Base-by-base conservation (phyloP, 2,113 vertebrate species). In the Eonycteris spelaea region DNA sequence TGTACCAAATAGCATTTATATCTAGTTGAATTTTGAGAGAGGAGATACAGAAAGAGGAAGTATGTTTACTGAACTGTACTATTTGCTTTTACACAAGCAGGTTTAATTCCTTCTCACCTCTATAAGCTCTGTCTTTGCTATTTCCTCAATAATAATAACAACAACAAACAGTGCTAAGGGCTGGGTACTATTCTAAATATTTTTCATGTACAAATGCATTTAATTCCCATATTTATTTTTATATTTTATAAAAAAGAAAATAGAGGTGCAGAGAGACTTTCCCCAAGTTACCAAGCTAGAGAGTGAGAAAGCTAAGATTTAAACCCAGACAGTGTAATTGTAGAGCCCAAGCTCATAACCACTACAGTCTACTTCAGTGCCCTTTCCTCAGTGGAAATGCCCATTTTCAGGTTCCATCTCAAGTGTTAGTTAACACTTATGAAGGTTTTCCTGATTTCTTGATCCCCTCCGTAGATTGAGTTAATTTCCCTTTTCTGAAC, bases 71-170 rank as follows among this genome's bases (percentile, higher is more conserved):
- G 59, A 63, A 38, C 53, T n/a, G 22, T 40, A 70, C n/a, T 84
- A 13, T 86, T 63, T 68, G 48, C 48, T 90, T 96, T 74, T 74
- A 33, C n/a, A 51, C 45, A 67, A 59, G 53, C 4, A 18, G 43
- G 12, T 94, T 84, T 94, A 83, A 28, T 84, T 63, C 61, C 35
- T 75, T 88, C 35, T 88, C 24, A 61, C 51, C 21, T 75, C 43
- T 87, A 51, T 28, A 84, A 68, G 83, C 53, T 53, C 74, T 80
- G 38, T 51, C 65, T 87, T 75, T 77, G 35, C 59, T 88, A 21
- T 84, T 92, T 94, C 84, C 84, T 89, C 45, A 89, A 30, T 57
- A 67, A 92, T 57, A 90, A 61, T 22, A 87, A 70, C 24, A 91
- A 70, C 24, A 91, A 45, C 59, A 85, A 80, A 80, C 11, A 90